Percentiles rank a stretch among this genome's conserved stretches.
phyloP scores from a whole-genome alignment of 2,113 vertebrate genomes.

The Myodes glareolus region DNA sequence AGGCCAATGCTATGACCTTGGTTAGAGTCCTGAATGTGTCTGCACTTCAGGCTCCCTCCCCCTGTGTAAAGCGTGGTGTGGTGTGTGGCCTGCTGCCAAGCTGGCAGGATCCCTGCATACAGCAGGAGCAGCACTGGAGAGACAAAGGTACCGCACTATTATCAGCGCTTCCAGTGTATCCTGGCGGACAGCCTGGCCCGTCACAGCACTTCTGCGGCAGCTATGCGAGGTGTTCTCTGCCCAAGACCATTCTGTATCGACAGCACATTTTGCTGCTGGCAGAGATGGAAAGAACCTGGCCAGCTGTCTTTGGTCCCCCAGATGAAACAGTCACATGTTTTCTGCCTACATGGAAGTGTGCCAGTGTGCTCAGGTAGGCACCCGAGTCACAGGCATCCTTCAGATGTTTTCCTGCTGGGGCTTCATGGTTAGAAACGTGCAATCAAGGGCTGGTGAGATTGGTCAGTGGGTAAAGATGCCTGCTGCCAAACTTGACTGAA shows the following conservation, averaged over 20 bases:
- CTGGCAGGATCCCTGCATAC: background rate
- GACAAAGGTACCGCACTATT: background rate
- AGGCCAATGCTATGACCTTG: background rate
- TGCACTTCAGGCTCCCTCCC: background rate
- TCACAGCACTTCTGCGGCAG: background rate
- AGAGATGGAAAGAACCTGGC: background rate
- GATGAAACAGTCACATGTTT: background rate
- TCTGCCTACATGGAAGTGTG: constrained; percentile 86
- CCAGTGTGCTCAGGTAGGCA: constrained; percentile 87
- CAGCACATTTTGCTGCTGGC: constrained; percentile 20
- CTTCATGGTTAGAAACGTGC: constrained; percentile 90
- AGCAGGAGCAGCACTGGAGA: background rate
- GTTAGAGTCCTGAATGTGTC: background rate
- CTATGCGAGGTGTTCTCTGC: background rate
- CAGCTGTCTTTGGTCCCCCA: background rate
- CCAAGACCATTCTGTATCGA: background rate
- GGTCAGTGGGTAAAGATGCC: background rate
- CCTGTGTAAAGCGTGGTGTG: background rate
- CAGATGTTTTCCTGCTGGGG: constrained; percentile 94
- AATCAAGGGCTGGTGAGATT: background rate
- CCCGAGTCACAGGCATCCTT: constrained; percentile 91
- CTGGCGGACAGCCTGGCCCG: background rate
- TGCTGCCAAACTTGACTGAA: too few species aligned
- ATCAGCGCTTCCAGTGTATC: background rate
- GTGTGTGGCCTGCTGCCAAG: background rate